Evolutionary conservation across 2,888 invertebrate species (phyloP), one percentile per base, ranked within the genome.

Genomic region (Aproaerema taeniolella): DNA sequence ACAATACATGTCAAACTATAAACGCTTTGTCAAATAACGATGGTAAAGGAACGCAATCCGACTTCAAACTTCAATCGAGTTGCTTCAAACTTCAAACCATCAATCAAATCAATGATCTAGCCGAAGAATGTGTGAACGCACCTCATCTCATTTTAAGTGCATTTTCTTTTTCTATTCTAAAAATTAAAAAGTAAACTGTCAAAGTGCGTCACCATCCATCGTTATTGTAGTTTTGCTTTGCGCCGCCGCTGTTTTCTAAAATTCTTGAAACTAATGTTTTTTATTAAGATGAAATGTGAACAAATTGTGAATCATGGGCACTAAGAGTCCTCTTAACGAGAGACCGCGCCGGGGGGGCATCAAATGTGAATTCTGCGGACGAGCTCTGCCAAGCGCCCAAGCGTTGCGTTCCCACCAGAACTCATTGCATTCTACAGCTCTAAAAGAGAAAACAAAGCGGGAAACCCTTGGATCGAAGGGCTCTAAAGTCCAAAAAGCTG

Each of bases 361-460:
- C 5, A 70, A 66, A 48, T 81, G 81, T 28, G 61, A 70, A 13
- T 36, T 61, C 16, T 81, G 81, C 38, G 54, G 62, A 0, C 56
- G 66, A 16, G 61, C 61, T 44, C 63, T 78, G 34, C 48, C 58
- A 1, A 70, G 55, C 17, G 33, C 49, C 0, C 51, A 59, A 29
- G 69, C 68, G 0, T 41, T 76, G 8, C 60, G 55, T 12, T 47
- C 65, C 0, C 81, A 81, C 43, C 58, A 60, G 33, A 39, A 46
- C 15, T 49, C 57, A 38, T 44, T 62, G 36, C 62, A 69, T 29
- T 60, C 57, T 38, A 35, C 52, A 26, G 42, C 45, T 13, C 33
- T 29, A 37, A 39, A 40, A 16, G 41, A 28, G 11, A 36, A 10
- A 54, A 35, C 1, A 49, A 42, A 16, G 31, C 41, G 44, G 43